Evolutionary conservation across 2,797 vertebrate species (phyloP), one percentile per base, ranked within the genome.

Genomic region (Pantherophis vulpinus): DNA sequence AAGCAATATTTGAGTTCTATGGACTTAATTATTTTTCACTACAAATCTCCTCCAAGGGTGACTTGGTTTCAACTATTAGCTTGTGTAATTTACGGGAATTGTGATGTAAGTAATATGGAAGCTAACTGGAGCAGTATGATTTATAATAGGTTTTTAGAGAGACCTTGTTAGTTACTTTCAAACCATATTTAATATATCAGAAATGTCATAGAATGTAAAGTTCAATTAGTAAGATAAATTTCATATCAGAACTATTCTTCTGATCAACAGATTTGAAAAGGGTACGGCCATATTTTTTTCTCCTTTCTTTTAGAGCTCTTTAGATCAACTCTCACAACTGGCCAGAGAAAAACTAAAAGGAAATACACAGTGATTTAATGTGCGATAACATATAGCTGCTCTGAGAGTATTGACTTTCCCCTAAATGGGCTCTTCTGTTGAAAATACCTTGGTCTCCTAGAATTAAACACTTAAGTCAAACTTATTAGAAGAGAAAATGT

Each of bases 401-500:
- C n/a, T 55, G 74, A 86, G 58, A 86, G 86, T 90, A 90, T 27
- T 27, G 13, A 66, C 58, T 90, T 86, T 56, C 58, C 51, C 18
- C 25, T 94, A 63, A 93, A 93, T 89, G 90, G 93, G 92, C 0
- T 92, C 94, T 93, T 54, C 91, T 95, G 91, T 93, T 94, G 79
- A 91, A 95, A 93, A 92, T 95, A 91, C 59, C 37, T 89, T 91
- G 0, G 90, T 93, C 83, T 88, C 89, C 93, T 66, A 94, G 90
- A 94, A 95, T 90, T 74, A 92, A 6, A 23, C 63, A 23, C 3
- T 25, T 47, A 51, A 42, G 93, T 87, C 91, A 70, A 94, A 94
- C 92, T 93, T 94, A 91, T 86, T 2, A 55, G 42, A 37, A 93
- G 94, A 95, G 94, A 92, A 74, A 94, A 91, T 58, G 59, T 95